Percentiles rank a stretch among this genome's conserved stretches.
Conservation (phyloP, 35 echinoderm and acorn worm genomes). For the Lytechinus pictus region DNA sequence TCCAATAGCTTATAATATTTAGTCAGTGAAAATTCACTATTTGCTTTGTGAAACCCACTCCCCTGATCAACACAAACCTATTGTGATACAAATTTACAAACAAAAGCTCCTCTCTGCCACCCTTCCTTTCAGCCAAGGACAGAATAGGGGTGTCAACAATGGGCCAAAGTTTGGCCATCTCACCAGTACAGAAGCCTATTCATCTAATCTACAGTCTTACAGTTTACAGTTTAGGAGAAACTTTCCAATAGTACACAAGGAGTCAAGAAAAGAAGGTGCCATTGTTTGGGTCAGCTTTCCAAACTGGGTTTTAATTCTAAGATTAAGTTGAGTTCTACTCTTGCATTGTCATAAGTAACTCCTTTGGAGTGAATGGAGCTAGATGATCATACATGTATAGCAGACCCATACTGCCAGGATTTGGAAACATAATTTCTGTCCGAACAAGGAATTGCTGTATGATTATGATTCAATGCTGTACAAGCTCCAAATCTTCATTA, state of each 20-base stretch:
- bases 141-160: neutral
- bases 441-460: too few species aligned
- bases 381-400: too few species aligned
- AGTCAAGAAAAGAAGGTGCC: neutral
- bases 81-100: constrained; percentile 21
- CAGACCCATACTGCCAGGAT: too few species aligned
- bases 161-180: neutral
- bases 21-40: too few species aligned
- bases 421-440: too few species aligned
- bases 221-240: neutral
- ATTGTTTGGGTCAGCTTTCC: neutral
- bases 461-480: too few species aligned
- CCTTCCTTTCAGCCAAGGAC: neutral
- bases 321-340: too few species aligned
- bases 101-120: neutral
- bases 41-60: too few species aligned
- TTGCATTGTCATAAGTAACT: too few species aligned
- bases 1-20: too few species aligned
- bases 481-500: too few species aligned
- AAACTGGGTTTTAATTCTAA: neutral
- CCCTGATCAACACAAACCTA: neutral
- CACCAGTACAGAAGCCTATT: neutral
- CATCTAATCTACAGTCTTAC: neutral
- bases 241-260: neutral
- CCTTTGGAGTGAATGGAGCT: too few species aligned